Percentiles rank a stretch among this genome's conserved stretches.
Conservation (phyloP, 2,888 invertebrate genomes). For the Phania funesta region DNA sequence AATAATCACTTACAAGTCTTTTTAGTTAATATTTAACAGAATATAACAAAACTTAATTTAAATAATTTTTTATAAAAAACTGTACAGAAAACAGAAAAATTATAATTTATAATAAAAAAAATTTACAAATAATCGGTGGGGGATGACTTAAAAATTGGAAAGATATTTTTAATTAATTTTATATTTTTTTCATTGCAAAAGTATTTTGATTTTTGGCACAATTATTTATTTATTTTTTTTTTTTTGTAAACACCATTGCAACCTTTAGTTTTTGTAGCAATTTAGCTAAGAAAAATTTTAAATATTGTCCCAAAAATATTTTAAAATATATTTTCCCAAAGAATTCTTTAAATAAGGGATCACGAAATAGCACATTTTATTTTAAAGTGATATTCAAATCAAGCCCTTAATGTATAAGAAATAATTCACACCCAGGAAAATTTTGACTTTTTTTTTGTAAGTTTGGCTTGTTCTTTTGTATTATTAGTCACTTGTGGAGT, state of each 20-base stretch:
- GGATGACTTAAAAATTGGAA: conserved; percentile 60
- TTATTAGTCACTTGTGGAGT: conserved; percentile 69
- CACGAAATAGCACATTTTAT: conserved; percentile 51
- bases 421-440: conserved; percentile 23
- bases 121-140: conserved; percentile 66
- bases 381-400: conserved; percentile 10
- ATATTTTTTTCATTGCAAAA: conserved; percentile 35
- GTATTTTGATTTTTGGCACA: conserved; percentile 62
- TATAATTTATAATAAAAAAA: conserved; percentile 33
- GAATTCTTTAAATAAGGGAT: conserved; percentile 57
- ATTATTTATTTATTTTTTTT: conserved; percentile 34
- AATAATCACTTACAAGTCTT: conserved; percentile 58
- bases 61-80: conserved; percentile 21
- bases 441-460: conserved; percentile 12
- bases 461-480: conserved; percentile 24
- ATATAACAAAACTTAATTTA: conserved; percentile 60
- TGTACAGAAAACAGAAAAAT: conserved; percentile 43
- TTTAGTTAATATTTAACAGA: conserved; percentile 46
- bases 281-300: conserved; percentile 30
- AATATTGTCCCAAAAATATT: conserved; percentile 52
- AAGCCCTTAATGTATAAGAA: conserved; percentile 27
- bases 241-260: conserved; percentile 24
- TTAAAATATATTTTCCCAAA: conserved; percentile 61
- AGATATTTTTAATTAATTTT: not conserved
- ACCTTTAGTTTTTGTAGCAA: conserved; percentile 10